Conservation (phyloP, 2,888 invertebrate genomes). For the Spilarctia lutea region DNA sequence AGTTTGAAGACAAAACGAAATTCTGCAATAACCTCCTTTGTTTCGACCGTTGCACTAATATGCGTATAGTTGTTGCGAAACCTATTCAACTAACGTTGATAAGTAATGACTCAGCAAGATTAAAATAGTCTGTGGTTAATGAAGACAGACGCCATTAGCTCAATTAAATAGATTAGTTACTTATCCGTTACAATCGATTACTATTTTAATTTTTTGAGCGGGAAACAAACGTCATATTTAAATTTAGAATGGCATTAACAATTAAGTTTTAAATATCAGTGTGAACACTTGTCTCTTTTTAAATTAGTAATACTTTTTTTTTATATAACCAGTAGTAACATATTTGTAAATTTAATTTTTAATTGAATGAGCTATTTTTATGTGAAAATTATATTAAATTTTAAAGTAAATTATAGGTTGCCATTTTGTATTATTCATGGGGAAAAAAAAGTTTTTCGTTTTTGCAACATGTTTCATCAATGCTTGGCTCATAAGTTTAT, state of each 20-base stretch:
- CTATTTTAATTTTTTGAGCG: neutral
- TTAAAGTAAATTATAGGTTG: too few relatives aligned
- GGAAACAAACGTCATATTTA: neutral
- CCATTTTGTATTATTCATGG: too few relatives aligned
- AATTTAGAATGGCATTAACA: neutral
- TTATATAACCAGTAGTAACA: neutral
- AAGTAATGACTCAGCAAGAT: slow-evolving; percentile 37
- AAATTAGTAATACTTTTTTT: neutral
- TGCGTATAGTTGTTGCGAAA: slow-evolving; percentile 16
- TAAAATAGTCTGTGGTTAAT: slow-evolving; percentile 9
- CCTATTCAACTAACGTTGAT: slow-evolving; percentile 27
- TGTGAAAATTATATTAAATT: neutral
- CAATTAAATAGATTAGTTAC: neutral
- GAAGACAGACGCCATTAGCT: slow-evolving; percentile 1
- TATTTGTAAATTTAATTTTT: neutral
- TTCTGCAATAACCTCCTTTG: slow-evolving; percentile 25
- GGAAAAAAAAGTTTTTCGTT: too few relatives aligned
- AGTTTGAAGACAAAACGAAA: neutral
- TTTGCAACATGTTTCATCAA: neutral
- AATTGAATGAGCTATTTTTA: too few relatives aligned
- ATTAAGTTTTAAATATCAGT: neutral
- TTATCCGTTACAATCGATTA: neutral
- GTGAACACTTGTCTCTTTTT: neutral
- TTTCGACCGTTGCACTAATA: slow-evolving; percentile 24
- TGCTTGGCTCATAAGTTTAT: neutral